Evolutionary conservation across 2,113 vertebrate genomes (phyloP).

Genomic region (Papio anubis): DNA sequence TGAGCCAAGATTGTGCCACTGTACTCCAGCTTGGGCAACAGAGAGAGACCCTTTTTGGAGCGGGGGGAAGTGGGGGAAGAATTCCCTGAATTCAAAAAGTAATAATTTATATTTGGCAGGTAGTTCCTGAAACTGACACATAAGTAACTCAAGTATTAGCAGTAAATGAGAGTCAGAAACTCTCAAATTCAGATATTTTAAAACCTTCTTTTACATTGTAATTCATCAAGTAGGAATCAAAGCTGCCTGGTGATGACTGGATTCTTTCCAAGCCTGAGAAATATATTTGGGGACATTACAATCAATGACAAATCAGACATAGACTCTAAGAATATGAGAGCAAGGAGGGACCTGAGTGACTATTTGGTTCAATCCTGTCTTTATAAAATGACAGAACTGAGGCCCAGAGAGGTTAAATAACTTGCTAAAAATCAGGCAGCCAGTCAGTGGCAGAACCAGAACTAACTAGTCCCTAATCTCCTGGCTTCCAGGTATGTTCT

Average conservation of each 20-base stretch:
- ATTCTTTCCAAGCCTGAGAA: constrained; percentile 1
- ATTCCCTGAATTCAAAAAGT: not conserved
- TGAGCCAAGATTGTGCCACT: no score
- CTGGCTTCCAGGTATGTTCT: not conserved
- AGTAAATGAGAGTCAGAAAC: not conserved
- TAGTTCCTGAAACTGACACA: not conserved
- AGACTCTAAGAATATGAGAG: not conserved
- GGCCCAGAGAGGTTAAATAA: not conserved
- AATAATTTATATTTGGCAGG: not conserved
- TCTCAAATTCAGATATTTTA: constrained; percentile 2
- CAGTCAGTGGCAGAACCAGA: not conserved
- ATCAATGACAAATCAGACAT: constrained; percentile 15
- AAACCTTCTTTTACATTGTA: not conserved
- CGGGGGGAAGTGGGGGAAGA: no score
- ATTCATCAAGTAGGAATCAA: not conserved
- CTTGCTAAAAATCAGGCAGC: not conserved
- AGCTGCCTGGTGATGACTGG: not conserved
- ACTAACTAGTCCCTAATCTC: not conserved
- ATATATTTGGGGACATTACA: not conserved
- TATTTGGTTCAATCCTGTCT: not conserved
- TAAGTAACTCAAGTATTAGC: not conserved
- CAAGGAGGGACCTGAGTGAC: not conserved
- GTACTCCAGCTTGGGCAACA: no score
- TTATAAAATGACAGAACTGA: not conserved
- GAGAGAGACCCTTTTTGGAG: no score